Evolutionary conservation across 2,888 invertebrate species (phyloP), one percentile per base, ranked within the genome.

Genomic region (Philaethria dido): DNA sequence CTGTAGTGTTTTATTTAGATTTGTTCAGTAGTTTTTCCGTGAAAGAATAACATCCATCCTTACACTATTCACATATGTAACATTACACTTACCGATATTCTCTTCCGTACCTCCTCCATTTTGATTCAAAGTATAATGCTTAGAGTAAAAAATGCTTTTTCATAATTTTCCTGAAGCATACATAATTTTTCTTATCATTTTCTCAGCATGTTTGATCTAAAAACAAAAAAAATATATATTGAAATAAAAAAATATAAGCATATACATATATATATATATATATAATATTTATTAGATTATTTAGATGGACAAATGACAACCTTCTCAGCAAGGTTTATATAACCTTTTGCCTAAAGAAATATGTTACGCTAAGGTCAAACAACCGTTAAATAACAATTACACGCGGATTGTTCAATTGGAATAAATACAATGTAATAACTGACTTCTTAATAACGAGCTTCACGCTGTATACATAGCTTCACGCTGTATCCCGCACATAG

Each of bases 1-100:
- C 29, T 29, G 29, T 29, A 29, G 6, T 4, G 6, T 29, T 29
- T 29, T 6, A 29, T 29, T 6, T 6, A 29, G 6, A 29, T 29
- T 6, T 4, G 29, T 29, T 29, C 6, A 29, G 29, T 29, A 29
- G 6, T 6, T 29, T 29, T n/a, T n/a, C n/a, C n/a, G n/a, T n/a
- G n/a, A n/a, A n/a, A n/a, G n/a, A n/a, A n/a, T n/a, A n/a, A n/a
- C n/a, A n/a, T n/a, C n/a, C n/a, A n/a, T n/a, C n/a, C n/a, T n/a
- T n/a, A n/a, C n/a, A n/a, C n/a, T n/a, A n/a, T n/a, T n/a, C n/a
- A n/a, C n/a, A n/a, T n/a, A n/a, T n/a, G n/a, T n/a, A n/a, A n/a
- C n/a, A n/a, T n/a, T n/a, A n/a, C n/a, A n/a, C 63, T 70, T 64
- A 70, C 70, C 54, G 66, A 50, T 59, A 55, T 66, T 14, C 70